Conservation (phyloP, 2,888 invertebrate genomes). For the Beris chalybata region DNA sequence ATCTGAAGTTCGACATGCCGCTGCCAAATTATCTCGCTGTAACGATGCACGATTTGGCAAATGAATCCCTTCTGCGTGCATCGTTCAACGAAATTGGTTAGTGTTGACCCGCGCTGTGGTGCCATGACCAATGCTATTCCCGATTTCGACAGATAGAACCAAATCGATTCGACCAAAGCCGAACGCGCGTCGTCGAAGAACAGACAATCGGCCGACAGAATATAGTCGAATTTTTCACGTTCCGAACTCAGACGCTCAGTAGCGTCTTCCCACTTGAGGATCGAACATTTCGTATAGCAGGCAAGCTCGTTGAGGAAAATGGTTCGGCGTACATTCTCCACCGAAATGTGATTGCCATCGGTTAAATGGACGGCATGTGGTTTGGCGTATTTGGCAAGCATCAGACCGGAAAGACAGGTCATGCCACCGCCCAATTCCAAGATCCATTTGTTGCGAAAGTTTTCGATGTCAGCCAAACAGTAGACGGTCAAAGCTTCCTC, state of each 20-base stretch:
- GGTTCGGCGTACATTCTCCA: slow-evolving; percentile 71
- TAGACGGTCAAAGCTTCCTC: slow-evolving; percentile 75
- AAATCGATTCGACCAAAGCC: slow-evolving; percentile 69
- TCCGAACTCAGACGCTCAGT: slow-evolving; percentile 47
- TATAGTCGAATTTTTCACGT: slow-evolving; percentile 65
- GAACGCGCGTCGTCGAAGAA: slow-evolving; percentile 75
- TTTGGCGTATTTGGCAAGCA: slow-evolving; percentile 68
- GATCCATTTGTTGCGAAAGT: slow-evolving; percentile 69
- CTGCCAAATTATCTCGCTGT: slow-evolving; percentile 69
- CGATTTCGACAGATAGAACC: slow-evolving; percentile 62
- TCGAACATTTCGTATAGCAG: slow-evolving; percentile 59
- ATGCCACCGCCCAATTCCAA: slow-evolving; percentile 83
- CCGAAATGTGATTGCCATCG: slow-evolving; percentile 76
- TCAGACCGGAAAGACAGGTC: slow-evolving; percentile 78
- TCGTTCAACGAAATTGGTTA: slow-evolving; percentile 67
- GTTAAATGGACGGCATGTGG: slow-evolving; percentile 69
- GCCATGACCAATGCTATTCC: slow-evolving; percentile 77
- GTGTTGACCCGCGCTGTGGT: slow-evolving; percentile 71
- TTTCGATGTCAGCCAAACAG: slow-evolving; percentile 64
- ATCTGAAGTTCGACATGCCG: slow-evolving; percentile 64
- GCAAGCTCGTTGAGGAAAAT: slow-evolving; percentile 66
- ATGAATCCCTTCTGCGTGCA: slow-evolving; percentile 63
- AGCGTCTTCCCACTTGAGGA: slow-evolving; percentile 62
- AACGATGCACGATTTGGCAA: slow-evolving; percentile 62
- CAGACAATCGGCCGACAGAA: slow-evolving; percentile 77